Percentiles rank a stretch among this genome's conserved stretches.
phyloP scores from a whole-genome alignment of 2,113 vertebrate species.

The Sinocyclocheilus rhinocerous region DNA sequence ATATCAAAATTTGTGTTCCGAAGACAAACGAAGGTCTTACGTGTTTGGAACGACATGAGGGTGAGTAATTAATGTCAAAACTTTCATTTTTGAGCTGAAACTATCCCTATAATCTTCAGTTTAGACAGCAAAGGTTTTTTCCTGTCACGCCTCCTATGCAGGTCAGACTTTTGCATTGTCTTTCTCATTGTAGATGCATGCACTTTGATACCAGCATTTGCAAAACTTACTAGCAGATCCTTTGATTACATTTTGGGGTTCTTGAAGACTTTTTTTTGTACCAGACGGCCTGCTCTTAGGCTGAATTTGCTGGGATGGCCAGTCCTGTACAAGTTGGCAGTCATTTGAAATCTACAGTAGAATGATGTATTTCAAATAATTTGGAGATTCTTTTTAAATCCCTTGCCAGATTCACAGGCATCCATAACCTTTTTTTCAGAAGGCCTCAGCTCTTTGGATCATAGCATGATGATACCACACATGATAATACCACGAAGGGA shows the following conservation, averaged over 20 bases:
- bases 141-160: background rate
- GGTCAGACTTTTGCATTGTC: background rate
- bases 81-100: too few species aligned
- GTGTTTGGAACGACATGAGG: too few species aligned
- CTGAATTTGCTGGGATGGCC: background rate
- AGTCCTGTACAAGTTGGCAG: background rate
- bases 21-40: too few species aligned
- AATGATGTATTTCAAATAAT: background rate
- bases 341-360: background rate
- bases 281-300: background rate
- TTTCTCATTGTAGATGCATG: background rate
- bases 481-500: background rate
- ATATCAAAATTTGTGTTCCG: too few species aligned
- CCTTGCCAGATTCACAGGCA: background rate
- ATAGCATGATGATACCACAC: too few species aligned
- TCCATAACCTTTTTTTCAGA: background rate
- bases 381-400: background rate
- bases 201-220: background rate
- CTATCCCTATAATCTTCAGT: background rate
- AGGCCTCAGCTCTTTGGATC: background rate
- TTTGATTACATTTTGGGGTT: background rate
- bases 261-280: background rate
- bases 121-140: background rate
- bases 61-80: too few species aligned
- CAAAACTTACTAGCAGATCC: background rate